Percentiles rank a stretch among this genome's conserved stretches.
Conservation (phyloP, 2,888 invertebrate genomes). For the Elgonia sp. region DNA sequence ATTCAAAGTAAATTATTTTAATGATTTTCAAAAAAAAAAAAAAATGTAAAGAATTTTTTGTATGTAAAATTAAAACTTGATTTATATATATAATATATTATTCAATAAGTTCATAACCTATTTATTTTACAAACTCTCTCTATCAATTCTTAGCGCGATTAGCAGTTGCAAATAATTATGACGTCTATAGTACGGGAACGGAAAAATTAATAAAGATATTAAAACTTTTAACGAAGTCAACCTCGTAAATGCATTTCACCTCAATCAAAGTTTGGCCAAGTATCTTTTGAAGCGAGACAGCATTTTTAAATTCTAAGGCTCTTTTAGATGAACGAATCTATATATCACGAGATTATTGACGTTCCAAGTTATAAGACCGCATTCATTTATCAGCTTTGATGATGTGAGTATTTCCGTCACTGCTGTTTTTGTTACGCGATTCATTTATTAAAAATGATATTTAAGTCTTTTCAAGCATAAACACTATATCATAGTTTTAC, state of each 20-base stretch:
- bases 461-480: slow-evolving; percentile 22
- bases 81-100: neutral
- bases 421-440: slow-evolving; percentile 59
- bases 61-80: too few species aligned
- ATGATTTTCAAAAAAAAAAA: too few species aligned
- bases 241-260: slow-evolving; percentile 66
- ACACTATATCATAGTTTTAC: neutral
- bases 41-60: neutral
- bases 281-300: slow-evolving; percentile 72
- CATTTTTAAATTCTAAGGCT: slow-evolving; percentile 71
- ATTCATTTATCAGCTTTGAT: slow-evolving; percentile 74
- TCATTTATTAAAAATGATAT: slow-evolving; percentile 64
- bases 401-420: slow-evolving; percentile 70
- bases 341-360: slow-evolving; percentile 71
- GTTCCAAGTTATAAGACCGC: slow-evolving; percentile 68
- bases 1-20: too few species aligned
- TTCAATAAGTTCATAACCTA: too few species aligned
- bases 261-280: slow-evolving; percentile 70
- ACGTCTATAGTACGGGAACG: slow-evolving; percentile 13
- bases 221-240: slow-evolving; percentile 67
- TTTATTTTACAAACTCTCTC: neutral
- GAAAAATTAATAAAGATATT: slow-evolving; percentile 65
- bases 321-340: slow-evolving; percentile 68
- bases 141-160: neutral
- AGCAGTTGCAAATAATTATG: slow-evolving; percentile 31